These are phyloP conservation scores for Graptemys geographica DNA, from an alignment of 2,797 vertebrate genomes.

Conservation along the genomic window DNA sequence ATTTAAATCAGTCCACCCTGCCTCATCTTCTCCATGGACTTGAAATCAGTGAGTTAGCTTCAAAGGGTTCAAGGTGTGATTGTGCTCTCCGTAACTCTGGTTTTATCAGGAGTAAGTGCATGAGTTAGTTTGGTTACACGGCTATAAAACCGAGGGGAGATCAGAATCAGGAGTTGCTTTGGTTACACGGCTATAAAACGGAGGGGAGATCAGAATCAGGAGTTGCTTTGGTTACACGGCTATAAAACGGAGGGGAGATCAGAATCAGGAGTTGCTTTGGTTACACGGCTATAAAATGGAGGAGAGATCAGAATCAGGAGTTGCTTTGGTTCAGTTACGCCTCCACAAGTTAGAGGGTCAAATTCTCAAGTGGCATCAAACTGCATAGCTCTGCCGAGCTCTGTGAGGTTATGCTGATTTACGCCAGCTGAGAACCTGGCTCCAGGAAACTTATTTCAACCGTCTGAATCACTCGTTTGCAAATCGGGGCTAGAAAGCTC, in stretches of 20 bases:
- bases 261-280: neutral
- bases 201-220: no score
- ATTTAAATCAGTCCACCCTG: neutral
- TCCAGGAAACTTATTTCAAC: neutral
- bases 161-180: neutral
- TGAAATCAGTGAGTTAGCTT: fast-evolving
- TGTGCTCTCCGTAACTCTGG: fast-evolving
- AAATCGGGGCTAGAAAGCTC: neutral
- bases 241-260: neutral
- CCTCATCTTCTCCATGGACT: fast-evolving
- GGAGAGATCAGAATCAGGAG: neutral
- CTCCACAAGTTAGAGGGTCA: fast-evolving
- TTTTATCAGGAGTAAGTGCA: neutral
- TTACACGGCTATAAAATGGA: neutral
- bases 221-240: neutral
- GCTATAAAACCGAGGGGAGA: neutral
- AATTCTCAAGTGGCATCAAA: fast-evolving
- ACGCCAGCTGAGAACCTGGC: fast-evolving
- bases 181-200: no score
- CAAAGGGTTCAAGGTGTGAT: neutral
- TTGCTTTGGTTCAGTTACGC: fast-evolving
- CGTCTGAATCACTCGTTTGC: fast-evolving
- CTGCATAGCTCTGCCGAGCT: fast-evolving
- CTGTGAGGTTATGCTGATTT: fast-evolving
- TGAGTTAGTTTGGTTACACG: neutral